A percentile compares a stretch with the other conserved stretches of the same genome.
phyloP scores from a whole-genome alignment of 2,113 vertebrate species.

The Cygnus buccinator region DNA sequence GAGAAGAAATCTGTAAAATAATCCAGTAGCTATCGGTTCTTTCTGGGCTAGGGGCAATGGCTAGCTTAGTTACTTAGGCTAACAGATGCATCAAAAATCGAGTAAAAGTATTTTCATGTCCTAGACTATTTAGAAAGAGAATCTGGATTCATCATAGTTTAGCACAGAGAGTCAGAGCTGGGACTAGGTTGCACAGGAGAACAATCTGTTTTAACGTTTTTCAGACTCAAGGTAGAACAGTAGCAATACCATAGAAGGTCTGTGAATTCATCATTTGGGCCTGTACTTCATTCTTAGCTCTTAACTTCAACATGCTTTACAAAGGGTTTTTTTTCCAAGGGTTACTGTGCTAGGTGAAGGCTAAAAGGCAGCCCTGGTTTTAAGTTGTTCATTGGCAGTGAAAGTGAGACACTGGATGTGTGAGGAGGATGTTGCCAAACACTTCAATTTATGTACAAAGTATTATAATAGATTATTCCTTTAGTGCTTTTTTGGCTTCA shows the following conservation, averaged over 20 bases:
- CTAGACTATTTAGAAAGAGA: fast-evolving
- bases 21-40: background rate
- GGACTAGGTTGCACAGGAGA: conserved; percentile 15
- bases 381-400: conserved; percentile 36
- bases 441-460: background rate
- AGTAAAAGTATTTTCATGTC: background rate
- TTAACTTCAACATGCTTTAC: conserved; percentile 42
- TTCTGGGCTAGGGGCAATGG: background rate
- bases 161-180: background rate
- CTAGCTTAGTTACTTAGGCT: background rate
- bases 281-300: conserved; percentile 37
- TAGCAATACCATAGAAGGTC: conserved; percentile 21
- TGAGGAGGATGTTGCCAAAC: conserved; percentile 30
- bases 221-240: conserved; percentile 46
- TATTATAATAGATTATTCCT: conserved; percentile 16
- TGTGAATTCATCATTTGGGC: conserved; percentile 59
- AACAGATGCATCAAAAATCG: background rate
- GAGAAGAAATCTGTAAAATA: background rate
- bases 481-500: background rate
- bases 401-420: background rate
- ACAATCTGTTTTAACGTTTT: conserved; percentile 63
- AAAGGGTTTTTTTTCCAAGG: conserved; percentile 32
- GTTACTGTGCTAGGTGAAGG: background rate
- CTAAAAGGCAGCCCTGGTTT: conserved; percentile 50
- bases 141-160: background rate